A percentile compares a stretch with the other conserved stretches of the same genome.
phyloP scores from a whole-genome alignment of 2,797 vertebrate genomes.

The Coregonus ussuriensis region DNA sequence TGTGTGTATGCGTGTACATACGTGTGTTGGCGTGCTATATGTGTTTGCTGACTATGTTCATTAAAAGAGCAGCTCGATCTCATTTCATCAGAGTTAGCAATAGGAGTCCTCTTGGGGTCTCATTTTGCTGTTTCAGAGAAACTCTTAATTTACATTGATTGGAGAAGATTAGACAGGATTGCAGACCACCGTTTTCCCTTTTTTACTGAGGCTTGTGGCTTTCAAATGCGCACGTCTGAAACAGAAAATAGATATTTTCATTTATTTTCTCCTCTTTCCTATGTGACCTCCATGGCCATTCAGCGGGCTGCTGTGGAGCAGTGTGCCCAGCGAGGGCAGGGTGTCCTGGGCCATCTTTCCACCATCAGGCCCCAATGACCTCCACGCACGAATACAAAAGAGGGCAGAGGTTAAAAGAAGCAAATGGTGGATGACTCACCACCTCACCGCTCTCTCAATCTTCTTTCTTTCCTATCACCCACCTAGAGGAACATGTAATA shows the following conservation, averaged over 20 bases:
- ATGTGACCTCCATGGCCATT: conserved; percentile 64
- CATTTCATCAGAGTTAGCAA: conserved; percentile 41
- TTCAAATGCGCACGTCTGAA: conserved; percentile 17
- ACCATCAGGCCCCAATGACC: conserved; percentile 54
- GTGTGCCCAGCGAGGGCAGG: conserved; percentile 53
- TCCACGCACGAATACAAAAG: conserved; percentile 20
- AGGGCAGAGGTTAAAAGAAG: conserved; percentile 57
- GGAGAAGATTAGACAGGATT: conserved; percentile 34
- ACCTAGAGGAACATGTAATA: conserved; percentile 77
- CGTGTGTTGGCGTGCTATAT: not conserved
- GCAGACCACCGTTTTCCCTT: conserved; percentile 34
- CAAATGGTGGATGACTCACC: conserved; percentile 62
- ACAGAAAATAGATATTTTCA: conserved; percentile 34
- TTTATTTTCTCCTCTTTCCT: conserved; percentile 40
- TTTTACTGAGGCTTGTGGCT: conserved; percentile 25
- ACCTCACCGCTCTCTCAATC: conserved; percentile 59
- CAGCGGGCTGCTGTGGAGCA: conserved; percentile 46
- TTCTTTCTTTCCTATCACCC: conserved; percentile 63
- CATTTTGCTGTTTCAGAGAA: conserved; percentile 48
- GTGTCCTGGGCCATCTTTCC: conserved; percentile 64
- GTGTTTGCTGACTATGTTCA: conserved; percentile 8
- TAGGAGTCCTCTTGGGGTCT: conserved; percentile 7
- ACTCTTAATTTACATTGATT: conserved; percentile 63
- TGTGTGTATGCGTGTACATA: conserved; percentile 11
- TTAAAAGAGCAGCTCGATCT: conserved; percentile 7